Evolutionary conservation across 2,113 vertebrate species (phyloP).

Genomic region (Embiotoca jacksoni): DNA sequence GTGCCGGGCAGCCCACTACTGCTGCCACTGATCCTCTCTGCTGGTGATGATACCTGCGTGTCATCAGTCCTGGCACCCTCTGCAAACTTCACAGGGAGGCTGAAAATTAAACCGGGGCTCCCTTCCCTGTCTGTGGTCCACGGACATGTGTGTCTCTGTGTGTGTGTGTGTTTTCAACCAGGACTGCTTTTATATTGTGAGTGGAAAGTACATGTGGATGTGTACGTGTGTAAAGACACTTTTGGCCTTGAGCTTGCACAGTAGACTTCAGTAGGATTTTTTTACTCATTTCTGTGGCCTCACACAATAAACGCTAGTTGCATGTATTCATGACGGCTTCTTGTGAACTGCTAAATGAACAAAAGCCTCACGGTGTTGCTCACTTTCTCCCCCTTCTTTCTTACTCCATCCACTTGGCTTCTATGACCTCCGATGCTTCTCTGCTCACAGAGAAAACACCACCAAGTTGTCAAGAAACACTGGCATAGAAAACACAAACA

Average conservation of each 20-base stretch:
- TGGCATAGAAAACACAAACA: constrained; percentile 46
- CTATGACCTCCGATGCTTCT: constrained; percentile 63
- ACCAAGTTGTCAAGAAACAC: constrained; percentile 54
- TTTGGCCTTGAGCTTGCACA: constrained; percentile 15
- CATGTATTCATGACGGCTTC: constrained; percentile 13
- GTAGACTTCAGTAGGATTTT: background rate
- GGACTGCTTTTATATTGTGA: constrained; percentile 15
- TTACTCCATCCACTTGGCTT: constrained; percentile 20
- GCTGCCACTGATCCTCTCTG: constrained; percentile 45
- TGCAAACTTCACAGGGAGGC: constrained; percentile 80
- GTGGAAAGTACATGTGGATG: background rate
- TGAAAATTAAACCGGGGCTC: constrained; percentile 86
- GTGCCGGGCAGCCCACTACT: constrained; percentile 25
- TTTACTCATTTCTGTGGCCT: background rate
- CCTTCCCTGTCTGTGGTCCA: constrained; percentile 76
- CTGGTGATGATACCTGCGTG: constrained; percentile 67
- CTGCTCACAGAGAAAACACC: constrained; percentile 46
- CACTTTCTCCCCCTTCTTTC: background rate
- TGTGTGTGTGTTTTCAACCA: constrained; percentile 33
- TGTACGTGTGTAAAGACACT: background rate
- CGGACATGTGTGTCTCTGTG: constrained; percentile 32
- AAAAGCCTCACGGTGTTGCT: background rate
- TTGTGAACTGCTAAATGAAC: constrained; percentile 19
- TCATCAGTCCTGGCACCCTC: constrained; percentile 72
- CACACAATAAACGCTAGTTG: constrained; percentile 5